Evolutionary conservation across 2,888 invertebrate genomes (phyloP).

Genomic region (Miltochrista miniata): DNA sequence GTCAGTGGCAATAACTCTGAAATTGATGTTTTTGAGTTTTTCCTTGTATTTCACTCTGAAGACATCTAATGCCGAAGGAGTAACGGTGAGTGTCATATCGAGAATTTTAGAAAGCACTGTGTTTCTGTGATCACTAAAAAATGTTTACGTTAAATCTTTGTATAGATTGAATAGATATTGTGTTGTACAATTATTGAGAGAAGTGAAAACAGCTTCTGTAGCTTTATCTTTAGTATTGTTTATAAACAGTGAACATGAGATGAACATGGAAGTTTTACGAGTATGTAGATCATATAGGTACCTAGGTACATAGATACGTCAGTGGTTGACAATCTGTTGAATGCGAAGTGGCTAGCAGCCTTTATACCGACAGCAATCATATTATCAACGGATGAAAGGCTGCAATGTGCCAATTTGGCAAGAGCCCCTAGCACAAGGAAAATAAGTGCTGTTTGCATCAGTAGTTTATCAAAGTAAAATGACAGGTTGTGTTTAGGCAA

Average conservation of each 20-base stretch:
- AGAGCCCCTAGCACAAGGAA: no score
- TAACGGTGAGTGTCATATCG: slow-evolving; percentile 48
- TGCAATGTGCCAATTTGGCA: no score
- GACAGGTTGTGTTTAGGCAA: no score
- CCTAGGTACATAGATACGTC: neutral
- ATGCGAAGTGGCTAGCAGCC: no score
- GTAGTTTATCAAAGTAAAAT: no score
- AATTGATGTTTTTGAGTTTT: slow-evolving; percentile 71
- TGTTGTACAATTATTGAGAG: no score
- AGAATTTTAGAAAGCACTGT: slow-evolving; percentile 28
- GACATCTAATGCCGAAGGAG: slow-evolving; percentile 37
- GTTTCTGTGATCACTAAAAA: neutral
- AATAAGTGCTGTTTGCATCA: no score
- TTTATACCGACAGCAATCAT: no score
- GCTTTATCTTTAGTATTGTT: slow-evolving; percentile 1
- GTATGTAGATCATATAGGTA: no score
- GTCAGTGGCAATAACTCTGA: slow-evolving; percentile 68
- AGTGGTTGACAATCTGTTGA: neutral
- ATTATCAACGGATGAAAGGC: no score
- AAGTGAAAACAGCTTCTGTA: neutral
- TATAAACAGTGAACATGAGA: no score
- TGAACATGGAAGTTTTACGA: no score
- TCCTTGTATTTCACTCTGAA: slow-evolving; percentile 70
- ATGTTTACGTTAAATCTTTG: slow-evolving; percentile 1
- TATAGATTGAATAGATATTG: neutral